phyloP scores from a whole-genome alignment of 2,888 invertebrate species.

The Watsonalla cultraria region DNA sequence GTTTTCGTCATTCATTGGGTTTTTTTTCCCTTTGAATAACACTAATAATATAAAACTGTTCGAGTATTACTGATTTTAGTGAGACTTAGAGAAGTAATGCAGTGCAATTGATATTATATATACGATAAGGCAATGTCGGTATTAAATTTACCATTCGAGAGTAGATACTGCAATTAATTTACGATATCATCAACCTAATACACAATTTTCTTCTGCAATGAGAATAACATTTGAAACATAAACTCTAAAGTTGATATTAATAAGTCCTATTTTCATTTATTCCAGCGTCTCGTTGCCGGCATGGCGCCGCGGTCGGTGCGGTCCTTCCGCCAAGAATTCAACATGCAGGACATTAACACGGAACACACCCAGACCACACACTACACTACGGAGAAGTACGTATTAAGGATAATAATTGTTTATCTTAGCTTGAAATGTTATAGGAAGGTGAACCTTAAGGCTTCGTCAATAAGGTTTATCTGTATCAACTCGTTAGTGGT shows the following conservation, averaged over 20 bases:
- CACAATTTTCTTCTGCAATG: not conserved
- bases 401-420: conserved; percentile 35
- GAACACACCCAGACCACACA: conserved; percentile 83
- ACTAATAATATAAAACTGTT: too few species aligned
- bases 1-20: too few species aligned
- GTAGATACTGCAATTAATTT: not conserved
- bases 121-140: too few species aligned
- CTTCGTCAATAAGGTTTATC: too few species aligned
- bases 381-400: conserved; percentile 81
- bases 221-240: not conserved
- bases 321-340: conserved; percentile 91
- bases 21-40: too few species aligned
- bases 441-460: not conserved
- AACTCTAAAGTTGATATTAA: not conserved
- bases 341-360: conserved; percentile 83
- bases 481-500: too few species aligned
- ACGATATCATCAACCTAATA: not conserved
- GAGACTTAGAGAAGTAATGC: too few species aligned
- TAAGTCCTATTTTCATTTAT: conserved; percentile 26
- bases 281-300: conserved; percentile 82
- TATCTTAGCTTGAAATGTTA: not conserved
- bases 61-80: too few species aligned
- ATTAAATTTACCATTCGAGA: not conserved
- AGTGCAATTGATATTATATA: too few species aligned
- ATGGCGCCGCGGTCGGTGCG: conserved; percentile 84